Evolutionary conservation across 2,888 invertebrate genomes (phyloP), one percentile per base, ranked within the genome.

Genomic region (Disparrhopalites patrizii): DNA sequence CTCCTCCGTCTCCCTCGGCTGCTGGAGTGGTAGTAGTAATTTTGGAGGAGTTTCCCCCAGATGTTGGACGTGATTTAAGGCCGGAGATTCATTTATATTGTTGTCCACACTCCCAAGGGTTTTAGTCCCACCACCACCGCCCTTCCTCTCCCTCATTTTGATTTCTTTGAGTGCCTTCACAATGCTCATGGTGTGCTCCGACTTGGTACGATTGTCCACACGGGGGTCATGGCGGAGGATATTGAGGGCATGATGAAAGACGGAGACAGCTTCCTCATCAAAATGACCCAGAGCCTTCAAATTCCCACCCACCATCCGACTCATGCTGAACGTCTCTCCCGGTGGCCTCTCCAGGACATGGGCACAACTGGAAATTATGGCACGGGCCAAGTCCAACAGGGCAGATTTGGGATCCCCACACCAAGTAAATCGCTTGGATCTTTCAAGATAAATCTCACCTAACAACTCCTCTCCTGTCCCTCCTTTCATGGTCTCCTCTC

Each of bases 81-180:
- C 47, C 25, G 20, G 18, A 25, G 47, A 3, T 25, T n/a, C n/a
- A n/a, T n/a, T n/a, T n/a, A n/a, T n/a, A n/a, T n/a, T n/a, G n/a
- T n/a, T n/a, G n/a, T n/a, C n/a, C n/a, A n/a, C n/a, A n/a, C n/a
- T n/a, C n/a, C n/a, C n/a, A n/a, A n/a, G n/a, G n/a, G n/a, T n/a
- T n/a, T n/a, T n/a, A n/a, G n/a, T n/a, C 23, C 25, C 23, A 47
- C 20, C 3, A 47, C 23, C 23, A 23, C 13, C 25, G 15, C 5
- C 5, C 13, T 40, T 3, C n/a, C 15, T 13, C 18, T 40, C 40
- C 3, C 3, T 40, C 5, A 40, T 40, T 66, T 73, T 68, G 60
- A 73, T 71, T 7, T 66, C 66, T 51, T 74, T 74, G 13, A 74
- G 52, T 25, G 61, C 52, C 51, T 68, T 67, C 3, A 74, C 72